Conservation (phyloP, 2,888 invertebrate genomes). For the Drosophila incognita region DNA sequence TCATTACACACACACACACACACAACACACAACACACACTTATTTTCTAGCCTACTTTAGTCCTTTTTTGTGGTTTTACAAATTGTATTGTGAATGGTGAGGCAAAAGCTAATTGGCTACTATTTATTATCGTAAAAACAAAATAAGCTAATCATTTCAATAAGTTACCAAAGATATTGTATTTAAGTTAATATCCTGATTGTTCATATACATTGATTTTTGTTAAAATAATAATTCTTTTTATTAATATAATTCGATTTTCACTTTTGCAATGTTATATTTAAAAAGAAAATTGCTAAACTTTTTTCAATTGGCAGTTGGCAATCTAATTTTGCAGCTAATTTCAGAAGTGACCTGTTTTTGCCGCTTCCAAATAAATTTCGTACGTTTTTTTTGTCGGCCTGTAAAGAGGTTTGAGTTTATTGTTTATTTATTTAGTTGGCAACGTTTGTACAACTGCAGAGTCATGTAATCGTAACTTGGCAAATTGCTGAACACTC, state of each 20-base stretch:
- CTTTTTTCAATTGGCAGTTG: constrained; percentile 24
- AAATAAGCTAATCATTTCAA: no score
- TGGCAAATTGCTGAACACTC: constrained; percentile 6
- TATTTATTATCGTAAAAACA: no score
- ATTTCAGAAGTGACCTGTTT: constrained; percentile 37
- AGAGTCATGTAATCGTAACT: constrained; percentile 9
- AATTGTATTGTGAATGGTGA: no score
- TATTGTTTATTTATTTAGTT: constrained; percentile 5
- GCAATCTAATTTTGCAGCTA: constrained; percentile 16
- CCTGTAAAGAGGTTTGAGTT: not conserved
- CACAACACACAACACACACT: not conserved
- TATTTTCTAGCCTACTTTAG: not conserved
- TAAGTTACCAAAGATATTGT: no score
- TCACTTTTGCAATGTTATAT: no score
- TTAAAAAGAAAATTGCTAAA: not conserved
- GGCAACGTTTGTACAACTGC: not conserved
- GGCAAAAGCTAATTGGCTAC: no score
- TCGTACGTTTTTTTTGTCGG: not conserved
- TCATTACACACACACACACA: constrained; percentile 9
- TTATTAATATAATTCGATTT: no score
- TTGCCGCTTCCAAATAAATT: constrained; percentile 15
- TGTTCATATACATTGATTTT: no score
- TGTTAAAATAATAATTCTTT: no score
- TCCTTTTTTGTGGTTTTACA: not conserved
- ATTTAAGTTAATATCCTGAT: no score